Conservation (phyloP, 2,113 vertebrate genomes). For the Gorsachius goisagi region DNA sequence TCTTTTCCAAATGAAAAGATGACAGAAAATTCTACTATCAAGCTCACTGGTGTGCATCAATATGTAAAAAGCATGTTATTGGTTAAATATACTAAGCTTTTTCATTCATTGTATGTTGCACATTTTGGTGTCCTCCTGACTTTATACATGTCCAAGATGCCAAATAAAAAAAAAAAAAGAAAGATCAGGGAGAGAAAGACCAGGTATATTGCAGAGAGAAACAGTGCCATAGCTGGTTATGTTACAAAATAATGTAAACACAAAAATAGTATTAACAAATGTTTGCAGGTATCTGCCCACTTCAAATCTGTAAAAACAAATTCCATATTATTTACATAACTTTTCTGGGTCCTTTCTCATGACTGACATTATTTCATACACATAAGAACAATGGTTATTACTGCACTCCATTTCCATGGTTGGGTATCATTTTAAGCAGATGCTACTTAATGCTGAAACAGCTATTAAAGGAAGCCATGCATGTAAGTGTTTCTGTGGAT, state of each 20-base stretch:
- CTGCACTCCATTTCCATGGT: background rate
- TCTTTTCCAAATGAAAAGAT: background rate
- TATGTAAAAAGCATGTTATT: background rate
- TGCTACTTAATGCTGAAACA: slow-evolving; percentile 38
- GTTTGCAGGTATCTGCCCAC: background rate
- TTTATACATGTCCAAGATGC: background rate
- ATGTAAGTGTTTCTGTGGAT: slow-evolving; percentile 57
- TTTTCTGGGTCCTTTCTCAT: background rate
- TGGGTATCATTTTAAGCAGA: slow-evolving; percentile 49
- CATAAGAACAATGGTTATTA: slow-evolving; percentile 7
- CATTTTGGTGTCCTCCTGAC: background rate
- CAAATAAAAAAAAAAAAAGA: background rate
- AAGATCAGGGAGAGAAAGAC: background rate
- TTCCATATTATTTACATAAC: background rate
- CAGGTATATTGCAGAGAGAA: background rate
- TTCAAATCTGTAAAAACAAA: background rate
- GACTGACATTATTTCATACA: background rate
- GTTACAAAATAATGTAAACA: background rate
- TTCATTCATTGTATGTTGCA: background rate
- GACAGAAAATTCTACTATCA: background rate
- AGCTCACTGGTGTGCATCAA: background rate
- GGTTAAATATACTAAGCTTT: background rate
- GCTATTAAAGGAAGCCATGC: slow-evolving; percentile 41
- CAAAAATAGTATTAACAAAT: background rate
- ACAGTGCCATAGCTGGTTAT: background rate